phyloP scores from a whole-genome alignment of 2,888 invertebrate species.

The Lasioglossum oenotherae region DNA sequence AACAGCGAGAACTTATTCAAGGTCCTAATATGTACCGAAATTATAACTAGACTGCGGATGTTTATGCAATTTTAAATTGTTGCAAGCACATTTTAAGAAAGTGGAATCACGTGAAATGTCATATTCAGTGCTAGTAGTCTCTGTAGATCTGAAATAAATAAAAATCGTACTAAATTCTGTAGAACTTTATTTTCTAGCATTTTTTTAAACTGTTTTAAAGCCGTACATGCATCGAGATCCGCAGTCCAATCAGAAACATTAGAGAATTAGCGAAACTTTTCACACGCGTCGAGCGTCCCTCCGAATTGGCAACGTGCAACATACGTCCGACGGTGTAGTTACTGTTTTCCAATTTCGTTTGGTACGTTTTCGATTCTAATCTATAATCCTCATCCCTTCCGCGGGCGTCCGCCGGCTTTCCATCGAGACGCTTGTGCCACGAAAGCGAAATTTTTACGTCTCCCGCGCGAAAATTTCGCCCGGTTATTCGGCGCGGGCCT shows the following conservation, averaged over 20 bases:
- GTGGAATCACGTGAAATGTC: too few relatives aligned
- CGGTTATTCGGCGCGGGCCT: constrained; percentile 25
- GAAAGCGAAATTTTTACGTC: constrained; percentile 46
- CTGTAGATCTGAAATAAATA: too few relatives aligned
- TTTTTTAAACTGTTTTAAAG: too few relatives aligned
- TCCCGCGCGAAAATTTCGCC: constrained; percentile 53
- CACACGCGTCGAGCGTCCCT: neutral
- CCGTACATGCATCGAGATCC: neutral
- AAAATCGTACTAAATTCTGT: too few relatives aligned
- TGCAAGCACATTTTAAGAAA: too few relatives aligned
- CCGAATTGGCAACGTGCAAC: neutral
- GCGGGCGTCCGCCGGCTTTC: neutral
- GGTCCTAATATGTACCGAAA: too few relatives aligned
- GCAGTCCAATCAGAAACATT: neutral
- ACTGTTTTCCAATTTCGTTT: constrained; percentile 15
- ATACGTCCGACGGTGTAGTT: neutral
- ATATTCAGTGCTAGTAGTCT: too few relatives aligned
- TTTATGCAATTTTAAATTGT: too few relatives aligned
- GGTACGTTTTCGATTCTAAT: neutral
- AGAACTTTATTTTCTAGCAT: too few relatives aligned
- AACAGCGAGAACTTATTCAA: too few relatives aligned
- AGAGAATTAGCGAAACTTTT: neutral
- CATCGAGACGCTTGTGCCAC: neutral
- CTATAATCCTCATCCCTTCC: neutral
- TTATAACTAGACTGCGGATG: too few relatives aligned